Evolutionary conservation across 2,113 vertebrate genomes (phyloP), one percentile per base, ranked within the genome.

Genomic region (Silurus asotus): DNA sequence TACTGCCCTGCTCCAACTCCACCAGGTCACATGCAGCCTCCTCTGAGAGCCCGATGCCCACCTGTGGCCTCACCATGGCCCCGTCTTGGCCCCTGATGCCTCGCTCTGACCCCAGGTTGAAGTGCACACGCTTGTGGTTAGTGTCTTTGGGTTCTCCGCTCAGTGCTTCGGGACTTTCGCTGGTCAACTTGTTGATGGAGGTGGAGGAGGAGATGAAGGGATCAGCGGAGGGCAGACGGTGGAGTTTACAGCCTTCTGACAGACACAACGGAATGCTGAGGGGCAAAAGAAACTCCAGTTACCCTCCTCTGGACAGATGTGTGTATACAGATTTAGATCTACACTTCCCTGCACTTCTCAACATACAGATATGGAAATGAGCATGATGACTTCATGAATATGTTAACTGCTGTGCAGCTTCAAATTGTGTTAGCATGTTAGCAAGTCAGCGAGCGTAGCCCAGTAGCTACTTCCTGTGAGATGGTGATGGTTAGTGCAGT

Each of bases 201-300:
- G 77, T 89, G 83, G 82, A 85, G 13, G 56, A 58, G 93, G 92
- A 0, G 92, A 92, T 23, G 92, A 93, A 81, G n/a, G 86, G 84
- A 45, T 90, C 72, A 8, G 72, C 8, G n/a, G 84, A 49, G n/a
- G 86, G 93, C 84, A 94, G 90, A 74, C 93, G 93, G 92, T 95
- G 94, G 4, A 95, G 92, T 85, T 92, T 93, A 89, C 94, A 95
- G 93, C 94, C 95, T 82, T 95, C 94, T 76, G 94, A 95, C 89
- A 95, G 92, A 89, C 94, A 95, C 84, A 94, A 91, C 85, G 94
- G 93, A 61, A 93, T 91, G 88, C 94, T 95, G 83, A 82, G 19
- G 28, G 81, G 87, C 72, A 90, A 28, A 79, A 45, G 53, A 28
- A 77, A 51, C 77, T 45, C 20, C 51, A 59, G 49, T 84, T 65